Percentiles rank a stretch among this genome's conserved stretches.
phyloP scores from a whole-genome alignment of 1,140 invertebrate species.

The Bactericera cockerelli region DNA sequence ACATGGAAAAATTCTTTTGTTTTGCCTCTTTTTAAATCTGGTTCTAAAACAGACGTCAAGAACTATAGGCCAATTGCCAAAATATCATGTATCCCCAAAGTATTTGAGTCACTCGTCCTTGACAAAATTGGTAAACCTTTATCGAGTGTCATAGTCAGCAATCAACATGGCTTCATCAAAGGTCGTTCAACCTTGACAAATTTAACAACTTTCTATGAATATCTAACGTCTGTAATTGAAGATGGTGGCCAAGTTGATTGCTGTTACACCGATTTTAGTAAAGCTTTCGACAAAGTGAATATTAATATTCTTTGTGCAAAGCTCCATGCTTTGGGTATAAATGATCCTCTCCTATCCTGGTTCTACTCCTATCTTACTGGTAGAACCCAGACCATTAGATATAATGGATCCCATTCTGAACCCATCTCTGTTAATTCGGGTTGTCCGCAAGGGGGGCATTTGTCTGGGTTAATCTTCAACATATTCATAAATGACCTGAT shows the following conservation, averaged over 20 bases:
- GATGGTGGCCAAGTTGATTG: slow-evolving; percentile 9
- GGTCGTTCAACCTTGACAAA: slow-evolving; percentile 11
- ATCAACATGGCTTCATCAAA: slow-evolving; percentile 12
- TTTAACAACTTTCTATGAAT: slow-evolving; percentile 8
- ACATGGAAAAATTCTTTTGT: slow-evolving; percentile 16
- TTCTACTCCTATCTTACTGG: slow-evolving; percentile 4
- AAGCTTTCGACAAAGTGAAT: slow-evolving; percentile 15
- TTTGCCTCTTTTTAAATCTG: slow-evolving; percentile 16
- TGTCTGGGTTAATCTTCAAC: slow-evolving; percentile 2
- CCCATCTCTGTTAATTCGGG: slow-evolving; percentile 5
- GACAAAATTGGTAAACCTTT: neutral
- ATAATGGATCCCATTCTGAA: neutral
- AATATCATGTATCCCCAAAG: slow-evolving; percentile 17
- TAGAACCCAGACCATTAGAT: slow-evolving; percentile 2
- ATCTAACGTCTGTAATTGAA: neutral
- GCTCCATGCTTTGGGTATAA: neutral
- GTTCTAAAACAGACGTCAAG: slow-evolving; percentile 10
- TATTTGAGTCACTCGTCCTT: slow-evolving; percentile 12
- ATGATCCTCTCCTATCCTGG: slow-evolving; percentile 2
- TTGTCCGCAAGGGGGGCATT: slow-evolving; percentile 8
- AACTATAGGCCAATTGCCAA: slow-evolving; percentile 20
- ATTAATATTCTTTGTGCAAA: neutral
- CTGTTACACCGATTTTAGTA: slow-evolving; percentile 14
- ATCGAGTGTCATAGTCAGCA: neutral
- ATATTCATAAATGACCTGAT: slow-evolving; percentile 11